Percentiles rank a stretch among this genome's conserved stretches.
These are phyloP conservation scores for Cremastobaeus sp. DNA, from an alignment of 2,888 invertebrate genomes.

Conservation along the genomic window DNA sequence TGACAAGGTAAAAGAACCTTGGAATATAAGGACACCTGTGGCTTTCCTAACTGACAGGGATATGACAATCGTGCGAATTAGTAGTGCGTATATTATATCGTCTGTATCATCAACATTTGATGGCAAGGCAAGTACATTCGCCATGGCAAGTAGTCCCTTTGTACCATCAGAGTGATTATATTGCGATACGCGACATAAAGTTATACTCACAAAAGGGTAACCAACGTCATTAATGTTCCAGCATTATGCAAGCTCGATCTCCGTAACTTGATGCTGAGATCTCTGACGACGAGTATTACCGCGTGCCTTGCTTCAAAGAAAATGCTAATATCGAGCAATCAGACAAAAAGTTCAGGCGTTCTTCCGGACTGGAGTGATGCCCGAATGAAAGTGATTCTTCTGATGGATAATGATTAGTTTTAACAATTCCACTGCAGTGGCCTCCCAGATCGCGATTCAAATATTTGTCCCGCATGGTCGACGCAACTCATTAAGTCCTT, in stretches of 20 bases:
- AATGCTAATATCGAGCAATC: too few relatives aligned
- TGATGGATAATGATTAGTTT: too few relatives aligned
- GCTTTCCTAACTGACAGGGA: slow-evolving; percentile 69
- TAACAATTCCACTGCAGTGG: too few relatives aligned
- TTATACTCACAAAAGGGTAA: slow-evolving; percentile 66
- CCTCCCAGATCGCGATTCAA: slow-evolving; percentile 32
- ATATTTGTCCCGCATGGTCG: slow-evolving; percentile 58
- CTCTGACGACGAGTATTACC: too few relatives aligned
- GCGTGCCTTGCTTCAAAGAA: slow-evolving; percentile 30
- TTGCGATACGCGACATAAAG: slow-evolving; percentile 73
- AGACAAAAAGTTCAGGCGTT: too few relatives aligned
- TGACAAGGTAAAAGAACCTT: too few relatives aligned
- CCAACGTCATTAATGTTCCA: slow-evolving; percentile 53
- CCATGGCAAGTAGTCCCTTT: slow-evolving; percentile 72
- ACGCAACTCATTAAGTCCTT: slow-evolving; percentile 70
- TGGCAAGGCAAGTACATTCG: slow-evolving; percentile 67
- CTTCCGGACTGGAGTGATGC: too few relatives aligned
- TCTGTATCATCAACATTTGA: slow-evolving; percentile 77
- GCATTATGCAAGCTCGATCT: slow-evolving; percentile 61
- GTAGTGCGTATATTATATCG: slow-evolving; percentile 73
- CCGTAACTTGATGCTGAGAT: too few relatives aligned
- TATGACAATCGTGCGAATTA: slow-evolving; percentile 74
- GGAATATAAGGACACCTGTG: slow-evolving; percentile 66
- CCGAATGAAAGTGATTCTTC: too few relatives aligned
- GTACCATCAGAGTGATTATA: slow-evolving; percentile 78